phyloP scores from a whole-genome alignment of 2,113 vertebrate species.

The Ptilonorhynchus violaceus region DNA sequence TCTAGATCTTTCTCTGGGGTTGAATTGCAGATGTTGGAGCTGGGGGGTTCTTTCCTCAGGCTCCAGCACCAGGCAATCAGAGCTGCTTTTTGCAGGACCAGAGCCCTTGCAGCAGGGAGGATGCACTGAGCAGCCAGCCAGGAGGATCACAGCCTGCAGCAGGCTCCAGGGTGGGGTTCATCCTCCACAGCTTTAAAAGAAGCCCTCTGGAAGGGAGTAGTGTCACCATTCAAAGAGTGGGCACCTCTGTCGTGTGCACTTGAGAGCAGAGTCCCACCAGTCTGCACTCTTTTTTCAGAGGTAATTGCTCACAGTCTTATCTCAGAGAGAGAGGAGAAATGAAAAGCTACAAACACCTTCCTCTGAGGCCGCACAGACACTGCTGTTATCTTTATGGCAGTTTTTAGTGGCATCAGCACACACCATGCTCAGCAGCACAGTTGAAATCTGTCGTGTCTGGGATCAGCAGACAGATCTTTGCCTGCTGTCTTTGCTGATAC shows the following conservation, averaged over 20 bases:
- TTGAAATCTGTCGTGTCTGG: not conserved
- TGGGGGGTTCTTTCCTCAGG: not conserved
- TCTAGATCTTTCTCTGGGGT: not conserved
- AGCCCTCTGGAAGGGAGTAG: not conserved
- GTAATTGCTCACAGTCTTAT: fast-evolving
- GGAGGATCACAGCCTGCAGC: not conserved
- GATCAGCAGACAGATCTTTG: not conserved
- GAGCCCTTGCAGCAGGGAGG: not conserved
- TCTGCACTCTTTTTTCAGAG: not conserved
- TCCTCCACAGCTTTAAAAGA: not conserved
- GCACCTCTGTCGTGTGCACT: not conserved
- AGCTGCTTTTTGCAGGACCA: not conserved
- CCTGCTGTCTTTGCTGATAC: not conserved
- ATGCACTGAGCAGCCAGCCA: not conserved
- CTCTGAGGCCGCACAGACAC: not conserved
- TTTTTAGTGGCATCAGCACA: not conserved
- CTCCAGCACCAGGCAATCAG: not conserved
- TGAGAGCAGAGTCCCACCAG: not conserved
- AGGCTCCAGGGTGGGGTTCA: not conserved
- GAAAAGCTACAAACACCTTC: not conserved
- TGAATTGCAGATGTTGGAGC: not conserved
- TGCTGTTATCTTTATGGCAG: not conserved
- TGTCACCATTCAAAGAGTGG: not conserved
- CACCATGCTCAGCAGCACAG: not conserved
- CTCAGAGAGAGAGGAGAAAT: not conserved